Percentiles rank a stretch among this genome's conserved stretches.
phyloP scores from a whole-genome alignment of 2,797 vertebrate species.

The Manis javanica region DNA sequence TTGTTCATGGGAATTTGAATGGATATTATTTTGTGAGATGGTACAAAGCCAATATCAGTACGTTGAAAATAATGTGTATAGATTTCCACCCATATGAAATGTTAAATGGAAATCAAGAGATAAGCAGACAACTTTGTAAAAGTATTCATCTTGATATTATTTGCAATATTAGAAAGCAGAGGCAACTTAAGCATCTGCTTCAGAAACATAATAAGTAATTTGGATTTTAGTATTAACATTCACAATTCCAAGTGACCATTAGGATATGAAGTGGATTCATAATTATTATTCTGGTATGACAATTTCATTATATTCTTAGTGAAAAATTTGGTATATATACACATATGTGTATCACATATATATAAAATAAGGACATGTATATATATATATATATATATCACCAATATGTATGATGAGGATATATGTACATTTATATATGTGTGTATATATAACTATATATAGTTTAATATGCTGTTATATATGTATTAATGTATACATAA shows the following conservation, averaged over 20 bases:
- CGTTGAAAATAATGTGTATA: background rate
- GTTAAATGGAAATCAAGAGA: background rate
- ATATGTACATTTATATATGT: too few species aligned
- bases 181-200: background rate
- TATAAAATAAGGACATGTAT: too few species aligned
- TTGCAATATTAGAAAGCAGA: background rate
- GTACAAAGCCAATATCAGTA: background rate
- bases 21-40: background rate
- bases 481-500: background rate
- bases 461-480: too few species aligned
- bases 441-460: too few species aligned
- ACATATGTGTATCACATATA: too few species aligned
- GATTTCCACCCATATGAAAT: background rate
- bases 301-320: background rate
- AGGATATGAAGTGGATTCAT: background rate
- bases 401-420: too few species aligned
- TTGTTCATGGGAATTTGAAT: background rate
- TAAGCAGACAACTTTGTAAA: background rate
- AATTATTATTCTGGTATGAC: background rate
- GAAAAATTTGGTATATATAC: too few species aligned
- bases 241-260: background rate
- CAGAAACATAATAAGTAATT: too few species aligned
- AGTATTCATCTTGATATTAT: background rate
- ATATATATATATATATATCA: too few species aligned
- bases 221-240: background rate